Conservation (phyloP, 1,140 invertebrate genomes). For the Listronotus oregonensis region DNA sequence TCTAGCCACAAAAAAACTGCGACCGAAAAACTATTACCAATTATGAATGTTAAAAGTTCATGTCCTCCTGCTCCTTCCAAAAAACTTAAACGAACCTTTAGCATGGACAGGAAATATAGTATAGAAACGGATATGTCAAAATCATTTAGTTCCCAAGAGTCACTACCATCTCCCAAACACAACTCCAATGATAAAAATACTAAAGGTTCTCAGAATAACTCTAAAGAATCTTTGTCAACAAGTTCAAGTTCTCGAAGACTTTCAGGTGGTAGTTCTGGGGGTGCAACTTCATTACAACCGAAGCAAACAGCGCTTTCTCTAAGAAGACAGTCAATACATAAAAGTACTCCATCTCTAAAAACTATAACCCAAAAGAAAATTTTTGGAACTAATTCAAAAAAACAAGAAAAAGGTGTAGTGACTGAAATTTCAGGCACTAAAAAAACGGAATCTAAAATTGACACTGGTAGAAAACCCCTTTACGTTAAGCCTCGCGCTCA, state of each 20-base stretch:
- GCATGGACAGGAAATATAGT: constrained; percentile 39
- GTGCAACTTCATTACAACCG: constrained; percentile 1
- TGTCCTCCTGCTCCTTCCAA: constrained; percentile 23
- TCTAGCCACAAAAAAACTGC: background rate
- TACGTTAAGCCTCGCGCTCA: constrained; percentile 58
- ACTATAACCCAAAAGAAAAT: constrained; percentile 30
- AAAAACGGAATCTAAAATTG: constrained; percentile 41
- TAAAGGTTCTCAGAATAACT: background rate
- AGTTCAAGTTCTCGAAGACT: constrained; percentile 15
- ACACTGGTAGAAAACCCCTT: constrained; percentile 37
- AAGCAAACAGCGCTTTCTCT: constrained; percentile 33
- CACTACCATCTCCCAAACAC: constrained; percentile 34
- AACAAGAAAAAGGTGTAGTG: constrained; percentile 21
- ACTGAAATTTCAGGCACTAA: constrained; percentile 24
- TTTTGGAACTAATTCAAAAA: constrained; percentile 11
- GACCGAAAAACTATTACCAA: constrained; percentile 42
- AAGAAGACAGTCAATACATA: constrained; percentile 39
- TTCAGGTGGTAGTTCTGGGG: constrained; percentile 10
- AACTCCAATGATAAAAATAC: constrained; percentile 2
- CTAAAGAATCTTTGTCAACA: constrained; percentile 12
- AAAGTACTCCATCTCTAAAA: constrained; percentile 31
- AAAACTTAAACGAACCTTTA: constrained; percentile 43
- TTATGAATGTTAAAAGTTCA: constrained; percentile 48
- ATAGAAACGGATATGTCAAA: constrained; percentile 29
- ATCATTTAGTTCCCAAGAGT: constrained; percentile 45